phyloP scores from a whole-genome alignment of 2,113 vertebrate genomes.

The Pagrus major region DNA sequence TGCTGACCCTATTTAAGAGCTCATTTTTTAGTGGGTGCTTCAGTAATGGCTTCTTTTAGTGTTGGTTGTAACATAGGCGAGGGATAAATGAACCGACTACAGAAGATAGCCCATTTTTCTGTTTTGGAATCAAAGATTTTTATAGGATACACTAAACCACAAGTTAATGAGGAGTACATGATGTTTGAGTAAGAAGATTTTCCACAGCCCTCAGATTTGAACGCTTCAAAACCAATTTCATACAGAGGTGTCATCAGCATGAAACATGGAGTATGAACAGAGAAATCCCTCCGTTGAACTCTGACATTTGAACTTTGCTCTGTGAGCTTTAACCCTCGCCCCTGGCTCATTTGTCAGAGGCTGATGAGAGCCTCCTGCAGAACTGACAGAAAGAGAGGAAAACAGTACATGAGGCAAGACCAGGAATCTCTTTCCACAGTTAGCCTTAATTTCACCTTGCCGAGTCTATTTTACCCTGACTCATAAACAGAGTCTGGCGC shows the following conservation, averaged over 20 bases:
- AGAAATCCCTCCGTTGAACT: constrained; percentile 38
- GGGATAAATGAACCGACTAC: constrained; percentile 54
- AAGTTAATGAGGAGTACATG: constrained; percentile 40
- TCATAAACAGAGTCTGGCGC: constrained; percentile 54
- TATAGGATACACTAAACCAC: constrained; percentile 47
- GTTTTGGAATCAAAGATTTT: constrained; percentile 51
- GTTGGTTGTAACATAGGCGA: constrained; percentile 47
- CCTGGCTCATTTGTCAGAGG: constrained; percentile 48
- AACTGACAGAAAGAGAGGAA: constrained; percentile 17
- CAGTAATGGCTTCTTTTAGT: constrained; percentile 66
- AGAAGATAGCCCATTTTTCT: constrained; percentile 17
- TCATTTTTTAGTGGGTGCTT: constrained; percentile 51
- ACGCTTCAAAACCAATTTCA: not conserved
- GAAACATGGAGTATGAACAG: constrained; percentile 20
- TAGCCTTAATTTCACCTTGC: constrained; percentile 47
- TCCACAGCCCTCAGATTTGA: constrained; percentile 11
- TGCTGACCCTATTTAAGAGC: constrained; percentile 62
- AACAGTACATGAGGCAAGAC: constrained; percentile 19
- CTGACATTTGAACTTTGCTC: constrained; percentile 53
- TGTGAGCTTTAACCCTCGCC: constrained; percentile 49
- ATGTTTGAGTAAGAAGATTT: constrained; percentile 27
- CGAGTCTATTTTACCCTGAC: constrained; percentile 43
- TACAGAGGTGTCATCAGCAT: not conserved
- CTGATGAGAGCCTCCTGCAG: constrained; percentile 33
- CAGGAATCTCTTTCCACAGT: constrained; percentile 43